phyloP scores from a whole-genome alignment of 2,797 vertebrate genomes.

The Vireo griseus region DNA sequence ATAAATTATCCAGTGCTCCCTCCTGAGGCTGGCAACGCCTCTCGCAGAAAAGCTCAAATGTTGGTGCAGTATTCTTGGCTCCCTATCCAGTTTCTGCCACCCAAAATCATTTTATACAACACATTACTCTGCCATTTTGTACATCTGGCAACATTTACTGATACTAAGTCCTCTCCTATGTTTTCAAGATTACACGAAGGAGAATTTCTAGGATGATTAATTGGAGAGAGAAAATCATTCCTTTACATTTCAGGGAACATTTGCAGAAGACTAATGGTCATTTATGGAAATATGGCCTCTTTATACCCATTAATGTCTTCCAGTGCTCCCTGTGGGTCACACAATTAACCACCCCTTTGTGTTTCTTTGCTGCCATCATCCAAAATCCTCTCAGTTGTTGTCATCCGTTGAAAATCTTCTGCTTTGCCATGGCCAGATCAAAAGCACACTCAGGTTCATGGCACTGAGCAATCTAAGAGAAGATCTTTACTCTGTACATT shows the following conservation, averaged over 20 bases:
- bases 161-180: constrained; percentile 15
- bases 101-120: constrained; percentile 47
- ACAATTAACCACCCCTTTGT: constrained; percentile 42
- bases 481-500: not conserved
- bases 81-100: constrained; percentile 12
- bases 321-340: constrained; percentile 34
- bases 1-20: constrained; percentile 75
- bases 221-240: constrained; percentile 42
- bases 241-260: constrained; percentile 56
- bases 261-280: constrained; percentile 65
- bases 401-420: not conserved
- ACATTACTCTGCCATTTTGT: constrained; percentile 45
- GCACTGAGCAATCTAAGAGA: not conserved
- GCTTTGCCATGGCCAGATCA: not conserved
- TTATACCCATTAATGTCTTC: constrained; percentile 53
- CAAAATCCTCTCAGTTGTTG: not conserved
- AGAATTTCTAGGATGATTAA: constrained; percentile 50
- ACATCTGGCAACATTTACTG: constrained; percentile 44
- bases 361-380: not conserved
- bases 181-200: constrained; percentile 47
- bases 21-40: constrained; percentile 56
- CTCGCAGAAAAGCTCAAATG: constrained; percentile 28
- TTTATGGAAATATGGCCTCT: constrained; percentile 56
- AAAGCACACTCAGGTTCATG: not conserved
- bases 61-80: constrained; percentile 53